Percentiles rank a stretch among this genome's conserved stretches.
phyloP scores from a whole-genome alignment of 1,140 invertebrate genomes.

The Drosophila santomea region DNA sequence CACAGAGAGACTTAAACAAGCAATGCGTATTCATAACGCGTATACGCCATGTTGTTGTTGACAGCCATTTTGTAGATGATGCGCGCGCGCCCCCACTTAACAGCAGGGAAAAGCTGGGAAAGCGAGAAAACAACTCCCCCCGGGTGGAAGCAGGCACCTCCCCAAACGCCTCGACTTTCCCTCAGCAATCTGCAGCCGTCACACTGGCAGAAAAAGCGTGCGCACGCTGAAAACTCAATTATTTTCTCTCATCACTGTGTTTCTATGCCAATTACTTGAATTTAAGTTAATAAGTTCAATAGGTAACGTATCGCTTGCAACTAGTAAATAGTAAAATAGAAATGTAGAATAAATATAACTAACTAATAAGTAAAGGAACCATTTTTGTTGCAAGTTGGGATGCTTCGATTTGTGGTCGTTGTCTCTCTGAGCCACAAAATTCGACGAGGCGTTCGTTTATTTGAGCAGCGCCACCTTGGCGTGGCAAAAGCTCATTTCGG shows the following conservation, averaged over 20 bases:
- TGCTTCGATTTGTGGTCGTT: conserved; percentile 19
- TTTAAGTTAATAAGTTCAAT: too few species aligned
- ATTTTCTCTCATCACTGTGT: too few species aligned
- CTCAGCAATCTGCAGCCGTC: conserved; percentile 14
- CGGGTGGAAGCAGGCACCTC: not conserved
- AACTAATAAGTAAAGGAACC: too few species aligned
- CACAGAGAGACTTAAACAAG: conserved; percentile 59
- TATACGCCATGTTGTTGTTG: conserved; percentile 82
- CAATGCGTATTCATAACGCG: conserved; percentile 81
- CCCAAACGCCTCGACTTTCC: not conserved
- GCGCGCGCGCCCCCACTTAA: conserved; percentile 66
- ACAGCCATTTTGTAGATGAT: conserved; percentile 81
- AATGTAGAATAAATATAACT: too few species aligned
- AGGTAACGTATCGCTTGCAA: too few species aligned
- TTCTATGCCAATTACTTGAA: too few species aligned
- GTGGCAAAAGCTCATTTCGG: conserved; percentile 79
- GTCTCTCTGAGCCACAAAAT: conserved; percentile 38
- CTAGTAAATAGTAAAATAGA: not conserved
- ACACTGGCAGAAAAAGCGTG: not conserved
- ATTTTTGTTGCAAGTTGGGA: conserved; percentile 2
- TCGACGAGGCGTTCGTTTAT: conserved; percentile 80
- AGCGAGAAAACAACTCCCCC: conserved; percentile 18
- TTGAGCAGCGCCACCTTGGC: conserved; percentile 77
- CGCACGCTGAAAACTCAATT: too few species aligned
- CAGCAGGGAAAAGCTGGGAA: conserved; percentile 13